Evolutionary conservation across 2,888 invertebrate species (phyloP).

Genomic region (Eurois occulta): DNA sequence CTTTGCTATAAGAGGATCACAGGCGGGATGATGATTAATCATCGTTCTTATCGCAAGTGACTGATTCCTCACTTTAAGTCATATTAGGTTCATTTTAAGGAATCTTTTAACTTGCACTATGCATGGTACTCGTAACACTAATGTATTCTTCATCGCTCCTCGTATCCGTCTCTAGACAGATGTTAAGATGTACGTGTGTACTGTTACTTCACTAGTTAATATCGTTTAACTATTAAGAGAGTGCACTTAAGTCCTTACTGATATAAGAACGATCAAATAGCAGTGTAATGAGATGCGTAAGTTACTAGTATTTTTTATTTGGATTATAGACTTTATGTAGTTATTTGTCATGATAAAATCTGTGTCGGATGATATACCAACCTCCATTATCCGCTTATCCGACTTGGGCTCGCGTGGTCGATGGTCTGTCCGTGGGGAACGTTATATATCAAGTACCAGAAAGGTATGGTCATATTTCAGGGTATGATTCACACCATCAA

Average conservation of each 20-base stretch:
- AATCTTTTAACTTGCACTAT: not conserved
- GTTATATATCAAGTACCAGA: no score
- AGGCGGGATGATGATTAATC: no score
- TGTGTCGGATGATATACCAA: not conserved
- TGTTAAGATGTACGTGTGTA: slow-evolving; percentile 35
- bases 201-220: slow-evolving; percentile 15
- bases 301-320: not conserved
- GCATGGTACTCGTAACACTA: no score
- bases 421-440: no score
- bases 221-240: slow-evolving; percentile 15
- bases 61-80: no score
- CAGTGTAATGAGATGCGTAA: not conserved
- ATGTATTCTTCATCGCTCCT: slow-evolving; percentile 14
- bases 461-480: no score
- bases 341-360: not conserved
- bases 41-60: no score
- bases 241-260: slow-evolving; percentile 22
- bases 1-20: no score
- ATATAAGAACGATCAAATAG: slow-evolving; percentile 11
- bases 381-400: no score
- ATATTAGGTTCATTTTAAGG: not conserved
- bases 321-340: not conserved
- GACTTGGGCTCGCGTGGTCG: no score
- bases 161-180: slow-evolving; percentile 20
- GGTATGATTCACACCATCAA: no score